Percentiles rank a stretch among this genome's conserved stretches.
Conservation (phyloP, 1,140 invertebrate species). For the Stratiolaelaps scimitus region DNA sequence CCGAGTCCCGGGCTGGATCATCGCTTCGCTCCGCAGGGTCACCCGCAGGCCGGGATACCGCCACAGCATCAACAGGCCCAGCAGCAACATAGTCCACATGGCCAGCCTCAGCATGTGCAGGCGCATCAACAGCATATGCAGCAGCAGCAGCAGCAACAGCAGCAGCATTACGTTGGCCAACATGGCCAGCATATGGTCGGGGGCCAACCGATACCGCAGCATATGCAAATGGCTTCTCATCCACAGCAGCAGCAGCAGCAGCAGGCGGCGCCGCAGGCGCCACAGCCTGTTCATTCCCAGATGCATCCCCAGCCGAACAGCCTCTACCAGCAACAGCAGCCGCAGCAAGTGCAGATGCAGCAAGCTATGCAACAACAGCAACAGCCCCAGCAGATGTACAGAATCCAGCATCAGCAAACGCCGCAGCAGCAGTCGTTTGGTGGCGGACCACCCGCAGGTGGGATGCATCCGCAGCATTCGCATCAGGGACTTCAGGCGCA, state of each 20-base stretch:
- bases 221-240: too few species aligned
- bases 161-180: too few species aligned
- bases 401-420: constrained; percentile 23
- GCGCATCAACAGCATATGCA: too few species aligned
- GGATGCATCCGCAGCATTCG: background rate
- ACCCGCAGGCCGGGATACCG: too few species aligned
- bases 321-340: constrained; percentile 25
- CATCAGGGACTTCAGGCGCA: constrained; percentile 4
- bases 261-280: background rate
- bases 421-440: background rate
- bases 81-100: too few species aligned
- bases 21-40: too few species aligned
- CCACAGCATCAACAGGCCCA: too few species aligned
- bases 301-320: constrained; percentile 25
- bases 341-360: constrained; percentile 20
- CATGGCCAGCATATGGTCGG: too few species aligned
- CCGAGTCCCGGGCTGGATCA: too few species aligned
- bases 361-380: constrained; percentile 16
- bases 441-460: background rate
- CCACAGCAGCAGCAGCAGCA: constrained; percentile 9
- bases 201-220: too few species aligned
- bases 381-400: constrained; percentile 14
- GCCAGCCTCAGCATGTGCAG: too few species aligned
- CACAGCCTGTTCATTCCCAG: background rate
- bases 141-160: too few species aligned